Evolutionary conservation across 2,888 invertebrate genomes (phyloP), one percentile per base, ranked within the genome.

Genomic region (Tetramorium bicarinatum): DNA sequence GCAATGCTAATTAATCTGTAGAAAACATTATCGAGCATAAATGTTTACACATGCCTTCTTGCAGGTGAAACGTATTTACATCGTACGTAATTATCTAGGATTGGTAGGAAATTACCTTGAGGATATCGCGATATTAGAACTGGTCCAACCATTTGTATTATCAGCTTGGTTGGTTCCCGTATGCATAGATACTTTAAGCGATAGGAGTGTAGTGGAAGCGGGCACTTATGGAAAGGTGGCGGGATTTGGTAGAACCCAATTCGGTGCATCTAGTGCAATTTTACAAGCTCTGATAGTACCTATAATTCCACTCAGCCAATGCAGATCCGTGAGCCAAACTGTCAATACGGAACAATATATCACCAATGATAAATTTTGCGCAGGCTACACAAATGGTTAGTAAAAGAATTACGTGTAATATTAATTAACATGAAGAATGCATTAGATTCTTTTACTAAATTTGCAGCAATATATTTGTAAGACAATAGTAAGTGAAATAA

Each of bases 311-410:
- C 64, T 86, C 25, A 86, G 61, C 29, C 83, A 90, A 56, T 95
- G 95, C 77, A 92, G 87, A 85, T 52, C 87, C 0, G 82, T 85
- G 3, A 91, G 87, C 47, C n/a, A 44, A 11, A 77, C 67, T 4
- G 44, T 74, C 0, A 86, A 91, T 0, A 91, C 89, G 38, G 88
- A 88, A 79, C 92, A 88, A 34, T 94, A 89, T 75, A 88, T 95
- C 3, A 94, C 95, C 0, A 67, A 79, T 4, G 95, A 95, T 76
- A 95, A 95, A 85, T 94, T 95, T 86, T 95, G 95, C 81, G 95
- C 95, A 29, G 95, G 95, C 4, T 95, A 93, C 66, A 91, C 87
- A n/a, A 95, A 95, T 87, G 95, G 95, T 94, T 87, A 83, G 92
- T 90, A 52, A 41, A 74, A 69, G 3, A n/a, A 75, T 0, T 49